Percentiles rank a stretch among this genome's conserved stretches.
Conservation (phyloP, 2,797 vertebrate species). For the Buphagus erythrorhynchus region DNA sequence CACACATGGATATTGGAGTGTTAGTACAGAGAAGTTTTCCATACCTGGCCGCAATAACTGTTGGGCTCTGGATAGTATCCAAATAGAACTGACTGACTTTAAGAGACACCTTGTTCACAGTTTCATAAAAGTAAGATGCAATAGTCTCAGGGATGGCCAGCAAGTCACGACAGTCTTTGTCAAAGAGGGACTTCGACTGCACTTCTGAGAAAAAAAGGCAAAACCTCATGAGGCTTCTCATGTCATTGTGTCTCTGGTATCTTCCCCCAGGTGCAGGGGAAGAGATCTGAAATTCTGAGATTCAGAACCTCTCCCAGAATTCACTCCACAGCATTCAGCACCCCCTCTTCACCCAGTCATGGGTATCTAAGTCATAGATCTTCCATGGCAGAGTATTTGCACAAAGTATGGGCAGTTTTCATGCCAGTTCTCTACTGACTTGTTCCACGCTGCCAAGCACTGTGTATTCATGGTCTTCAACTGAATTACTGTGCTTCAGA, state of each 20-base stretch:
- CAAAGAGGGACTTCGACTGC: constrained; percentile 51
- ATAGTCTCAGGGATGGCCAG: constrained; percentile 46
- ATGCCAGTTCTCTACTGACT: background rate
- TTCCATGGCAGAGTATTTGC: background rate
- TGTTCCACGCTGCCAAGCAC: background rate
- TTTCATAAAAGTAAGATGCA: constrained; percentile 5
- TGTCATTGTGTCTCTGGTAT: background rate
- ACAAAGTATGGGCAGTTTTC: background rate
- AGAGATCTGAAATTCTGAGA: background rate
- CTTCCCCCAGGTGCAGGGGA: background rate
- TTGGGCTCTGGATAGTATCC: constrained; percentile 41
- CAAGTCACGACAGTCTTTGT: constrained; percentile 60
- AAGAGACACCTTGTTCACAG: constrained; percentile 55
- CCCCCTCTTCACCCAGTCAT: background rate
- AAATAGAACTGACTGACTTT: constrained; percentile 20
- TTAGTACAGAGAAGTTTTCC: background rate
- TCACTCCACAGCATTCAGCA: background rate
- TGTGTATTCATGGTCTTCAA: background rate
- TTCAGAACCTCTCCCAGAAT: background rate
- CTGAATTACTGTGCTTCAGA: background rate
- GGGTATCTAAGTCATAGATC: background rate
- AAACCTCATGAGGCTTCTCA: background rate
- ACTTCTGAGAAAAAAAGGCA: constrained; percentile 41
- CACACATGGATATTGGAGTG: background rate
- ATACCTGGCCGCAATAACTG: constrained; percentile 56